Evolutionary conservation across 2,888 invertebrate species (phyloP), one percentile per base, ranked within the genome.

Genomic region (Oxytorus armatus): DNA sequence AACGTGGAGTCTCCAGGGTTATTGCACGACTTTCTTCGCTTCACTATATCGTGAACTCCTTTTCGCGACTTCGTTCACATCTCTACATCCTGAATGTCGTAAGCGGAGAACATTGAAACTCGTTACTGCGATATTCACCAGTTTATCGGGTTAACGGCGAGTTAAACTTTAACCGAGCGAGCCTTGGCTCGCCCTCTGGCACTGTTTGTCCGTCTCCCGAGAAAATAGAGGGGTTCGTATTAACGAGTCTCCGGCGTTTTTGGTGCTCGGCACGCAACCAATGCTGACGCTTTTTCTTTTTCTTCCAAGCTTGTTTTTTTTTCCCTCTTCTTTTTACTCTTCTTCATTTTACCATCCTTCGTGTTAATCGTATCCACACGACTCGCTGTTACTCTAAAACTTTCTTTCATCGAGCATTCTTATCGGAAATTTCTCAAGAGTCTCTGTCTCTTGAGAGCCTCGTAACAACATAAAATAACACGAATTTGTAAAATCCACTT

Each of bases 111-210:
- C 49, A 61, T 61, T 21, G 42, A 59, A 77, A 69, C 77, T 82
- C 70, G 77, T 82, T 79, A 74, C 70, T 69, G 65, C 69, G 79
- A 73, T 82, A 79, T 82, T 82, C 79, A 77, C 76, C 66, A 70
- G 55, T 77, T 82, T 70, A 82, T 79, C 79, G 66, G 53, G 77
- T 79, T 82, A 79, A 79, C 79, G 74, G 70, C 69, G 77, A 79
- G 79, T 79, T 79, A 79, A 79, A 79, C 70, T 79, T 79, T 39
- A 63, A 77, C 57, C 70, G 63, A 70, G 49, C 61, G 59, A 73
- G 63, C 39, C 44, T 53, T 47, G 39, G 39, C 51, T 47, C 42
- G 70, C 10, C 18, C 8, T 8, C 16, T 39, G 11, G 3, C 51
- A 11, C 11, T 29, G 5, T 25, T 33, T 29, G 44, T 16, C 59